Evolutionary conservation across 2,888 invertebrate species (phyloP).

Genomic region (Zygothrica quintamaculata): DNA sequence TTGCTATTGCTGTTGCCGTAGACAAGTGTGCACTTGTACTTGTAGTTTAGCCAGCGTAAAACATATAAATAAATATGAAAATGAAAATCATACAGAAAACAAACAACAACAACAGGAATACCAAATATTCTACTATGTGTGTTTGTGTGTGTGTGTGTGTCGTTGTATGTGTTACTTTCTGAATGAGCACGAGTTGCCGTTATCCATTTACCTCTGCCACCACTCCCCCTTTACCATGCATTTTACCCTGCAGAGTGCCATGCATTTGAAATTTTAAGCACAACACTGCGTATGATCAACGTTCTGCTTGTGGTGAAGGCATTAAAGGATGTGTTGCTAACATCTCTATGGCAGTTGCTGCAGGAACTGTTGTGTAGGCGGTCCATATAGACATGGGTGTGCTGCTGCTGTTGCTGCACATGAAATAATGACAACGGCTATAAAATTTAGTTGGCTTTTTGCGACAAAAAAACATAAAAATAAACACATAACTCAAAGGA

Average conservation of each 20-base stretch:
- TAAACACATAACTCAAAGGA: slow-evolving; percentile 4
- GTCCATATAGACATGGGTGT: slow-evolving; percentile 20
- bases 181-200: slow-evolving; percentile 41
- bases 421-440: slow-evolving; percentile 76
- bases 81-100: slow-evolving; percentile 60
- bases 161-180: slow-evolving; percentile 22
- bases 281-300: slow-evolving; percentile 78
- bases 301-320: slow-evolving; percentile 40
- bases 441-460: slow-evolving; percentile 75
- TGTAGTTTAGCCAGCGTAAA: slow-evolving; percentile 76
- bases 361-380: slow-evolving; percentile 1
- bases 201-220: neutral
- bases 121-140: slow-evolving; percentile 49
- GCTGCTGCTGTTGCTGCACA: slow-evolving; percentile 61
- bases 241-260: slow-evolving; percentile 58
- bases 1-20: slow-evolving; percentile 31
- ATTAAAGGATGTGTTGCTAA: slow-evolving; percentile 2
- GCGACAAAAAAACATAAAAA: slow-evolving; percentile 54
- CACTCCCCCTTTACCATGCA: neutral
- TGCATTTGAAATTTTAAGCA: slow-evolving; percentile 78
- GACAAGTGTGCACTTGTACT: slow-evolving; percentile 76
- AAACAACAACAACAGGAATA: slow-evolving; percentile 25
- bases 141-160: slow-evolving; percentile 22
- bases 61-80: slow-evolving; percentile 78
- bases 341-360: slow-evolving; percentile 5